These are phyloP conservation scores for Pteropus rufus DNA, from an alignment of 2,797 vertebrate species.

Conservation along the genomic window DNA sequence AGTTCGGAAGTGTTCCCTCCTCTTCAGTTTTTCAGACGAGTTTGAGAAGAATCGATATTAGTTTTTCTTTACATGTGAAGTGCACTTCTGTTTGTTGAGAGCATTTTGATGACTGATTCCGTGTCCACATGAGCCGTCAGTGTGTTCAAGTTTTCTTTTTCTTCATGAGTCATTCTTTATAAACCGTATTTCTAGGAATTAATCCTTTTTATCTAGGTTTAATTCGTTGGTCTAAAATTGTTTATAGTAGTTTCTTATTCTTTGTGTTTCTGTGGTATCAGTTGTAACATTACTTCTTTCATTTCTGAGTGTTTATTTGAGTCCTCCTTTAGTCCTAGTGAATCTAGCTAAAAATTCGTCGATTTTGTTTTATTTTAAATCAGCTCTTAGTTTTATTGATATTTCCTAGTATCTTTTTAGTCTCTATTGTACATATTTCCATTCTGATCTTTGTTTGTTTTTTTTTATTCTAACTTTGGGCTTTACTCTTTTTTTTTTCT, in stretches of 20 bases:
- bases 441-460: not conserved
- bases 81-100: not conserved
- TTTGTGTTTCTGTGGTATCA: not conserved
- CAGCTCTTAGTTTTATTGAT: not conserved
- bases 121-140: not conserved
- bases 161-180: not conserved
- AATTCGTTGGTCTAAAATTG: not conserved
- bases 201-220: not conserved
- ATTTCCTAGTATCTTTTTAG: not conserved
- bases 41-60: too few species aligned
- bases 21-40: too few species aligned
- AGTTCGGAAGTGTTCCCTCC: too few species aligned
- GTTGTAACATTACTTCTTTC: not conserved
- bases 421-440: not conserved
- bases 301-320: not conserved
- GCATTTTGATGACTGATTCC: not conserved
- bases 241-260: not conserved
- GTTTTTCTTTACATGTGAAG: too few species aligned
- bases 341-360: too few species aligned
- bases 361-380: not conserved
- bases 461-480: not conserved
- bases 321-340: not conserved
- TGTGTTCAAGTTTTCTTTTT: not conserved
- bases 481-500: not conserved
- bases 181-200: not conserved